phyloP scores from a whole-genome alignment of 2,797 vertebrate genomes.

The Pangasius mekongensis region DNA sequence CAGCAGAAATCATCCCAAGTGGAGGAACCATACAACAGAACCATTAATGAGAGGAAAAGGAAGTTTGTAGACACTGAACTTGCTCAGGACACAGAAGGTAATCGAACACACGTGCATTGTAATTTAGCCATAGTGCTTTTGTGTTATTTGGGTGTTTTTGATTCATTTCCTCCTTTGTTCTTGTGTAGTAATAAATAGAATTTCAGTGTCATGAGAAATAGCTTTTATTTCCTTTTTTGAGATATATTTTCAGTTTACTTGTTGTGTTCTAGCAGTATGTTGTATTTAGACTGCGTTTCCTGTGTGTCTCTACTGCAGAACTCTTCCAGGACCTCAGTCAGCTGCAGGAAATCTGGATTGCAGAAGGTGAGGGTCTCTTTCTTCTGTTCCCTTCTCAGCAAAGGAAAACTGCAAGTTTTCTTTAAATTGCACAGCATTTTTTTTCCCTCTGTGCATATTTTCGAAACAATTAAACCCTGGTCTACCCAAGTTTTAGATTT shows the following conservation, averaged over 20 bases:
- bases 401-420: not conserved
- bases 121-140: not conserved
- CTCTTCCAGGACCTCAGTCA: constrained; percentile 97
- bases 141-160: not conserved
- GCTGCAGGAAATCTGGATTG: constrained; percentile 97
- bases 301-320: constrained; percentile 72
- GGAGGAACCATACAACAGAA: constrained; percentile 80
- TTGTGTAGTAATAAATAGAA: not conserved
- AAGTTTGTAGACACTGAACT: constrained; percentile 93
- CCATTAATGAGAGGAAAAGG: constrained; percentile 86
- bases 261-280: not conserved
- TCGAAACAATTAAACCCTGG: not conserved
- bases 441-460: not conserved
- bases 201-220: not conserved
- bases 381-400: not conserved
- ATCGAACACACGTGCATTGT: not conserved
- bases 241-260: not conserved
- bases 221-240: not conserved
- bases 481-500: not conserved
- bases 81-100: constrained; percentile 97
- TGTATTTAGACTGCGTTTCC: constrained; percentile 9
- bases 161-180: not conserved
- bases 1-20: constrained; percentile 77
- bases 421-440: not conserved
- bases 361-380: constrained; percentile 85